Evolutionary conservation across 2,113 vertebrate genomes (phyloP).

Genomic region (Callospermophilus lateralis): DNA sequence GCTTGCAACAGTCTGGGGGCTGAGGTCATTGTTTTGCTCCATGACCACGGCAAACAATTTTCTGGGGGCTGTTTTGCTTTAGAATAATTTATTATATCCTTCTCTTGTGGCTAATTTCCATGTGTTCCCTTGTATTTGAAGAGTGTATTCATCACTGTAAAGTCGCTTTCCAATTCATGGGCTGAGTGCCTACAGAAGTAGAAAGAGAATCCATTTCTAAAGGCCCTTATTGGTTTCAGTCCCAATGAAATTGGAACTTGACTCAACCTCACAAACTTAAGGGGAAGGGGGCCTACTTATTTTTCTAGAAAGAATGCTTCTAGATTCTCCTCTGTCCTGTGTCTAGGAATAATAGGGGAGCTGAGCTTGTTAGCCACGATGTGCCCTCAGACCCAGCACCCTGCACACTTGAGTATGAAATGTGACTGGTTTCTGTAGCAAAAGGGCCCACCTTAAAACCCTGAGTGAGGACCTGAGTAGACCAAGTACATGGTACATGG

Average conservation of each 20-base stretch:
- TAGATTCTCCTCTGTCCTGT: background rate
- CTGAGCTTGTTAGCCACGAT: background rate
- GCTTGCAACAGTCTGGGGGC: background rate
- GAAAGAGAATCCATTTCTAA: background rate
- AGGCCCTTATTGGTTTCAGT: no score
- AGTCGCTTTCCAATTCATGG: background rate
- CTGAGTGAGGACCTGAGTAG: background rate
- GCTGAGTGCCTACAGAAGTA: background rate
- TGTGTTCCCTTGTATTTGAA: background rate
- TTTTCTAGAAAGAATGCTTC: background rate
- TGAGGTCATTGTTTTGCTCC: background rate
- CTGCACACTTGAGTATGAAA: no score
- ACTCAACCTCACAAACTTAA: background rate
- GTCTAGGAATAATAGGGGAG: background rate
- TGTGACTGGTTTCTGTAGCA: background rate
- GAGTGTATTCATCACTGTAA: background rate
- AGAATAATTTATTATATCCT: slow-evolving; percentile 27
- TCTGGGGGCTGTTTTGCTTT: background rate
- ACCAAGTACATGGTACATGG: background rate
- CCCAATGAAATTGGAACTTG: background rate
- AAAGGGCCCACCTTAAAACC: no score
- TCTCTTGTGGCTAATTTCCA: slow-evolving; percentile 38
- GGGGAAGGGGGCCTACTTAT: background rate
- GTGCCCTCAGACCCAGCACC: no score
- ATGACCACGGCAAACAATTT: slow-evolving; percentile 16